phyloP scores from a whole-genome alignment of 2,113 vertebrate species.

The Toxostoma redivivum region DNA sequence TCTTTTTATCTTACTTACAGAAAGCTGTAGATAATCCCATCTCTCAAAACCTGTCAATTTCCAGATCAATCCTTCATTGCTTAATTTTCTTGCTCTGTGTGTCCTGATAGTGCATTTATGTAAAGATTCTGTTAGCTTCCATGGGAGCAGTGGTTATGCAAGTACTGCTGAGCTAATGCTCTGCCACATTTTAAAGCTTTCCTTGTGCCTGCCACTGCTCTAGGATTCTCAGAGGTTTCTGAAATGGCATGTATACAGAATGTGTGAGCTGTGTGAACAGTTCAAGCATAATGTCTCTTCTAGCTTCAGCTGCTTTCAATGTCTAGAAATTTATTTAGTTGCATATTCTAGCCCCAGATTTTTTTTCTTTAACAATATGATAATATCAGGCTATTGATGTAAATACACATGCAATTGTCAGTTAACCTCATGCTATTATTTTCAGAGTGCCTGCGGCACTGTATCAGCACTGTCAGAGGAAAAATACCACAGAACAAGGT shows the following conservation, averaged over 20 bases:
- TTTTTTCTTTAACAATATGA: slow-evolving; percentile 68
- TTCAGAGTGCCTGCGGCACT: slow-evolving; percentile 73
- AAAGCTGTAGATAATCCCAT: neutral
- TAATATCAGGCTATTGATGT: slow-evolving; percentile 74
- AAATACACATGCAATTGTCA: slow-evolving; percentile 81
- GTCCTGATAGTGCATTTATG: neutral
- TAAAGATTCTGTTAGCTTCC: neutral
- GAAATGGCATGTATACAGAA: neutral
- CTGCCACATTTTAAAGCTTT: neutral
- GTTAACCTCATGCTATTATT: slow-evolving; percentile 77
- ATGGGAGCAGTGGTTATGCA: neutral
- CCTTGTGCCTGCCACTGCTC: neutral
- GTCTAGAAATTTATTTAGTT: slow-evolving; percentile 63
- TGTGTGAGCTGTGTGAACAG: neutral
- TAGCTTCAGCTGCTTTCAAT: slow-evolving; percentile 34
- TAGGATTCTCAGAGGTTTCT: neutral
- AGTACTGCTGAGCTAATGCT: neutral
- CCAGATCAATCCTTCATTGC: neutral
- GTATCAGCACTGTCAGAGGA: slow-evolving; percentile 73
- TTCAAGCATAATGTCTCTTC: neutral
- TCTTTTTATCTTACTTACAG: too few relatives aligned
- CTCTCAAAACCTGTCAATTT: neutral
- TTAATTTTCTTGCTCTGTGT: neutral
- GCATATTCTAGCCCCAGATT: slow-evolving; percentile 40
- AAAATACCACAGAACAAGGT: slow-evolving; percentile 66